Conservation (phyloP, 2,113 vertebrate species). For the Cebidichthys violaceus region DNA sequence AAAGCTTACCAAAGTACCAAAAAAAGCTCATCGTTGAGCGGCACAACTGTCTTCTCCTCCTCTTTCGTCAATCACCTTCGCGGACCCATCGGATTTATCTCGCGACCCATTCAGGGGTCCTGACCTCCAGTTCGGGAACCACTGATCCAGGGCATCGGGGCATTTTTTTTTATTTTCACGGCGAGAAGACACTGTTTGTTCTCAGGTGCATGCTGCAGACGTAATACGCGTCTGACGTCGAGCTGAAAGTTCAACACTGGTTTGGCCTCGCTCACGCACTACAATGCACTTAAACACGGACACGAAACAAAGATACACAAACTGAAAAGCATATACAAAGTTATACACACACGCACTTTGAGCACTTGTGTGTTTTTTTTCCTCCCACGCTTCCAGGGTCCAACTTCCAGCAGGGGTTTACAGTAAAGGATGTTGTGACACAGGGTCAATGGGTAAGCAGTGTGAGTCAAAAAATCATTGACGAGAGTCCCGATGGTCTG, state of each 20-base stretch:
- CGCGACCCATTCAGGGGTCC: background rate
- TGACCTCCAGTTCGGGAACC: background rate
- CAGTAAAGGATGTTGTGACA: slow-evolving; percentile 76
- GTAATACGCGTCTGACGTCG: slow-evolving; percentile 41
- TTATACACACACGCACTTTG: background rate
- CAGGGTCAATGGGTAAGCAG: slow-evolving; percentile 61
- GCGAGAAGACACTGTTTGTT: slow-evolving; percentile 30
- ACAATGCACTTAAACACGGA: slow-evolving; percentile 24
- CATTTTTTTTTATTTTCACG: background rate
- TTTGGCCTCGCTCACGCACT: slow-evolving; percentile 40
- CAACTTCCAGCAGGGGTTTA: slow-evolving; percentile 66
- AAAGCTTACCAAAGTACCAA: background rate
- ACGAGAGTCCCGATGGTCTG: slow-evolving; percentile 4
- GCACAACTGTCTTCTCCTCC: background rate
- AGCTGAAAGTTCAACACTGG: slow-evolving; percentile 31
- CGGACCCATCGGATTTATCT: background rate
- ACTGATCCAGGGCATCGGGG: background rate
- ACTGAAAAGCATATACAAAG: slow-evolving; percentile 9
- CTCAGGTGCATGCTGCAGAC: slow-evolving; percentile 31
- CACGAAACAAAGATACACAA: slow-evolving; percentile 11
- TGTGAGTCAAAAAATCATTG: slow-evolving; percentile 13
- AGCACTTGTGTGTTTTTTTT: slow-evolving; percentile 37
- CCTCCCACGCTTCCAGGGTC: slow-evolving; percentile 60
- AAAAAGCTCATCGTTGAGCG: background rate
- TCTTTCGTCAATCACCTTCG: background rate